phyloP scores from a whole-genome alignment of 2,888 invertebrate species.

The Tetropium fuscum region DNA sequence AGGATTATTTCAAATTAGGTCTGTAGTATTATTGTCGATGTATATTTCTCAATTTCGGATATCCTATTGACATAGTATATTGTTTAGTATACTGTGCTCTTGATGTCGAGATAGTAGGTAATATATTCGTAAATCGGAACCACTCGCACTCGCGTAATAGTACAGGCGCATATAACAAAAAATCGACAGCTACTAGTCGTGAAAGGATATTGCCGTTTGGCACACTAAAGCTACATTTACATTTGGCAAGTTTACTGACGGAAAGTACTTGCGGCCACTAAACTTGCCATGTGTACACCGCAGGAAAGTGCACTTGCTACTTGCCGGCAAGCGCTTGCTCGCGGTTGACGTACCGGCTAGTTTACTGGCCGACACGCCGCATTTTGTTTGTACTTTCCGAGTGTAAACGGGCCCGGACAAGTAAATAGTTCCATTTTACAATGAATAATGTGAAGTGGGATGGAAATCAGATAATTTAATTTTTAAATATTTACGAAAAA shows the following conservation, averaged over 20 bases:
- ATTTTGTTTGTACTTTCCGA: not conserved
- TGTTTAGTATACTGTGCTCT: no score
- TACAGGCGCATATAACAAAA: no score
- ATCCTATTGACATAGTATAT: no score
- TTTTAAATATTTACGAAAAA: constrained; percentile 25
- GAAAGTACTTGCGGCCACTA: constrained; percentile 25
- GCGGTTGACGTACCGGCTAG: constrained; percentile 25
- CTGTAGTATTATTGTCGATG: no score
- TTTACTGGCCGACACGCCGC: constrained; percentile 8
- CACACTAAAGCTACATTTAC: constrained; percentile 19
- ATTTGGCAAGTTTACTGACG: constrained; percentile 27
- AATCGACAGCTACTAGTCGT: no score
- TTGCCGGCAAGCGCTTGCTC: constrained; percentile 19
- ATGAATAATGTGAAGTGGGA: constrained; percentile 17
- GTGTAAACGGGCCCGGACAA: not conserved
- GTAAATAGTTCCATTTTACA: not conserved
- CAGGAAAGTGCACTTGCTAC: constrained; percentile 19
- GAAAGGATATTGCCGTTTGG: no score
- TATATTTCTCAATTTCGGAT: no score
- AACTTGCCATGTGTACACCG: constrained; percentile 15
- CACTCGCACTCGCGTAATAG: no score
- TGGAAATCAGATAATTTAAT: constrained; percentile 13
- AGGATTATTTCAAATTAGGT: no score
- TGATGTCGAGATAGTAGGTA: no score
- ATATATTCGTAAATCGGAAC: no score